Base-by-base conservation (phyloP, 2,113 vertebrate genomes). In the Trematomus loennbergii region DNA sequence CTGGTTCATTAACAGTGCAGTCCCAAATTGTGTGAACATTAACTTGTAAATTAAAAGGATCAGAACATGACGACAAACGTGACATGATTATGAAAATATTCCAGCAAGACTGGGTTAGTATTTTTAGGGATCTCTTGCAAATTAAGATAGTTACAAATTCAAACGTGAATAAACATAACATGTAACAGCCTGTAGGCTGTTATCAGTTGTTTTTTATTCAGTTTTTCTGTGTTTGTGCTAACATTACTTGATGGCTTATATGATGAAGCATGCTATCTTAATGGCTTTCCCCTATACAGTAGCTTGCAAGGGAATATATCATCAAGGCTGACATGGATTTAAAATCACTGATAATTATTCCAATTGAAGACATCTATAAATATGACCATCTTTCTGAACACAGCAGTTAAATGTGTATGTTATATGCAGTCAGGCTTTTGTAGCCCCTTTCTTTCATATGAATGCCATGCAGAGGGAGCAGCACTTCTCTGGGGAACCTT, bases 381-480 rank as follows among this genome's bases (percentile, higher is more conserved):
- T 9, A 53, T n/a, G 10, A 18, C n/a, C 3, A 9, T 52, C 50
- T 52, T 18, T 53, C 52, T 53, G 7, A 53, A 53, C 9, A 53
- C n/a, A 10, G 7, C 12, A 12, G 33, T 36, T 36, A 36, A 3
- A 36, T 36, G 33, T 36, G 3, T 36, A 36, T 36, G 5, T 36
- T 36, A 3, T 36, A 4, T 43, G 16, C 55, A 60, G 16, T 15
- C 11, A 8, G 53, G n/a, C n/a, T 29, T 25, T 52, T 53, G 7
- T n/a, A 13, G 3, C 49, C 16, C 29, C 64, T 53, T 45, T 0
- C 4, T 29, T 29, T 46, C 2, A 40, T 64, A 10, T 36, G 33
- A 36, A 36, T 64, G 8, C 40, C 58, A 70, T 71, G 43, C 25
- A 36, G 36, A 74, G 50, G 62, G n/a, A 64, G 71, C 49, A 62